A percentile compares a stretch with the other conserved stretches of the same genome.
Conservation (phyloP, 2,888 invertebrate genomes). For the Dynastes grantii region DNA sequence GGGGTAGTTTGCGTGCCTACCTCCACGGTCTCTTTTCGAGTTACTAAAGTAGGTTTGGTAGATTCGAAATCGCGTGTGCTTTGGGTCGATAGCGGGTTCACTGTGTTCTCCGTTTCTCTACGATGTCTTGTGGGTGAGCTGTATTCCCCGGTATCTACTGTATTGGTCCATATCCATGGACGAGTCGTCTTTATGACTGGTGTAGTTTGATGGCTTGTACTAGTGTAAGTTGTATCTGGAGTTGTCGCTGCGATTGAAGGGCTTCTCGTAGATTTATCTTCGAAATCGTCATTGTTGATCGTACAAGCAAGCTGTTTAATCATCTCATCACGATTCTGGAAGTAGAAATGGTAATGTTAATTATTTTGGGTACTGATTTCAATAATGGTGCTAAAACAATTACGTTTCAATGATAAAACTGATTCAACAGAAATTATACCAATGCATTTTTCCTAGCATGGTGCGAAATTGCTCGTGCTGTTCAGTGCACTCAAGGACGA, state of each 20-base stretch:
- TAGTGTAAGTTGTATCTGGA: conserved; percentile 53
- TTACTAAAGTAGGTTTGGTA: conserved; percentile 4
- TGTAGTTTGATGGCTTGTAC: conserved; percentile 60
- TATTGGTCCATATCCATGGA: conserved; percentile 68
- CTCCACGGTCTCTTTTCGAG: conserved; percentile 7
- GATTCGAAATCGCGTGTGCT: conserved; percentile 18
- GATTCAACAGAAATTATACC: too few relatives aligned
- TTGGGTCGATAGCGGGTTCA: conserved; percentile 54
- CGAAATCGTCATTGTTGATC: conserved; percentile 71
- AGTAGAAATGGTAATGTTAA: conserved; percentile 56
- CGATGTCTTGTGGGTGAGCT: conserved; percentile 68
- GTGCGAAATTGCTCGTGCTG: too few relatives aligned
- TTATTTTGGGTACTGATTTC: background rate
- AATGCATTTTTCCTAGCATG: too few relatives aligned
- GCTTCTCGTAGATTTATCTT: conserved; percentile 58
- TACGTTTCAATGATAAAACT: background rate
- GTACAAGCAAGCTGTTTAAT: conserved; percentile 75
- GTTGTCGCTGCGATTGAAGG: conserved; percentile 54
- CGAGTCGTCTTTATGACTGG: conserved; percentile 61
- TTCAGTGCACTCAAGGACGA: too few relatives aligned
- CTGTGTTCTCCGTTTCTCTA: conserved; percentile 68
- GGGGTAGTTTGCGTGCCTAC: conserved; percentile 22
- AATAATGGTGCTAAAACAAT: background rate
- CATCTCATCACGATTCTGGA: conserved; percentile 77
- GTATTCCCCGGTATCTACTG: conserved; percentile 66